Base-by-base conservation (phyloP, 1,140 invertebrate genomes). In the Aethina tumida region DNA sequence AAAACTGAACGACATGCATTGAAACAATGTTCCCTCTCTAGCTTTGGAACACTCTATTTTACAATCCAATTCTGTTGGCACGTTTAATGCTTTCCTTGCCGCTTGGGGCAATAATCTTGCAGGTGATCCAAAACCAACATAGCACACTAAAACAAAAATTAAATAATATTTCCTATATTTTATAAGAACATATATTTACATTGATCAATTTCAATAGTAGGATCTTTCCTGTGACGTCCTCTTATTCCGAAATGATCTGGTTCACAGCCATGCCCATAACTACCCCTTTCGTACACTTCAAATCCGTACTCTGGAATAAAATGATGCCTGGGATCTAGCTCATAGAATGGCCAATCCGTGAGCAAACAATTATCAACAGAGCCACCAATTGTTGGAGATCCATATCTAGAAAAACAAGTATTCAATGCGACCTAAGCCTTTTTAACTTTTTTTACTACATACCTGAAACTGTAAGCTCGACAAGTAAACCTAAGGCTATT, bases 231-330 rank as follows among this genome's bases (percentile, higher is more conserved):
- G 19, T 14, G 41, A 26, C 42, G 45, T 10, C 48, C 51, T 20
- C 47, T 43, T 10, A 61, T 50, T 2, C 39, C 44, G 32, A 58
- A 57, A 28, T 60, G 68, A 49, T 73, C 68, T 1, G 79, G 71
- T 56, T 85, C 81, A 43, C 83, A 85, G 1, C 82, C 83, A 31
- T 80, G 70, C 0, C 81, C 81, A 45, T 79, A 85, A 55, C 81
- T 85, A 0, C 79, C 81, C 26, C 82, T 62, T 33, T 84, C 75
- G 39, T 84, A 87, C 13, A 86, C 64, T 55, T 85, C 81, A 22
- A 80, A 81, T 0, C 73, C 69, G 0, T 63, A 56, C 55, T 79
- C 75, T 7, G 71, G 62, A 0, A 69, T 61, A 0, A 80, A 62
- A 36, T 77, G 73, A 0, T 58, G 52, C 3, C 60, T 53, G 5